Evolutionary conservation across 2,888 invertebrate genomes (phyloP).

Genomic region (Phyllotreta cruciferae): DNA sequence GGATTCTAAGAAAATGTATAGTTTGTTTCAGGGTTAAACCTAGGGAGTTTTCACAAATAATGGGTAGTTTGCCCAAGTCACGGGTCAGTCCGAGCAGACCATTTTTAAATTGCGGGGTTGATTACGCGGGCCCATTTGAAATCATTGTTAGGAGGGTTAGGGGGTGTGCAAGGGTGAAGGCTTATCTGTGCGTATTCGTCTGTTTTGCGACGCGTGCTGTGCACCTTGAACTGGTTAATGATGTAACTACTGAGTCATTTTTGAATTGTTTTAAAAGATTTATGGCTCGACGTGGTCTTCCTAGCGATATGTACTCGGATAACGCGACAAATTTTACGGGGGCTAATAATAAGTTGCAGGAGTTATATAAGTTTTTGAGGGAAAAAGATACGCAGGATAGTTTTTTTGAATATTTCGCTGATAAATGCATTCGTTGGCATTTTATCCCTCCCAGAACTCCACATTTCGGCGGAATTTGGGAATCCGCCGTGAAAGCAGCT

Average conservation of each 20-base stretch:
- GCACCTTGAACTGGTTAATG: neutral
- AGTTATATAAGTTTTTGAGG: neutral
- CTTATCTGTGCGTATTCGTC: neutral
- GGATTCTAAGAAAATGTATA: neutral
- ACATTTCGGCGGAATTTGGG: slow-evolving; percentile 5
- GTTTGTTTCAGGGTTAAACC: slow-evolving; percentile 2
- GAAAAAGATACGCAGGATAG: too few relatives aligned
- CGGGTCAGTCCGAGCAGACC: neutral
- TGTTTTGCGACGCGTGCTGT: neutral
- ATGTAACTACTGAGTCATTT: neutral
- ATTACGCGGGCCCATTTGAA: neutral
- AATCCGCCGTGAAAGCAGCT: neutral
- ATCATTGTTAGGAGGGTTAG: neutral
- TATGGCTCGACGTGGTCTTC: neutral
- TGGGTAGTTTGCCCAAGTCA: too few relatives aligned
- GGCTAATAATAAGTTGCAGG: neutral
- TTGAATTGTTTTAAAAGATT: neutral
- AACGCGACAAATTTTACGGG: slow-evolving; percentile 1
- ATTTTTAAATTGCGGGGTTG: slow-evolving; percentile 2
- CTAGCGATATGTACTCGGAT: neutral
- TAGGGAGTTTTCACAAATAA: too few relatives aligned
- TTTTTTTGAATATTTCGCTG: too few relatives aligned
- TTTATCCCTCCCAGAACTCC: neutral
- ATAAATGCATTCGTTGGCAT: too few relatives aligned
- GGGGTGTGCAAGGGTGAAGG: neutral